These are phyloP conservation scores for Anguilla obscura DNA, from an alignment of 2,797 vertebrate genomes.

Conservation along the genomic window DNA sequence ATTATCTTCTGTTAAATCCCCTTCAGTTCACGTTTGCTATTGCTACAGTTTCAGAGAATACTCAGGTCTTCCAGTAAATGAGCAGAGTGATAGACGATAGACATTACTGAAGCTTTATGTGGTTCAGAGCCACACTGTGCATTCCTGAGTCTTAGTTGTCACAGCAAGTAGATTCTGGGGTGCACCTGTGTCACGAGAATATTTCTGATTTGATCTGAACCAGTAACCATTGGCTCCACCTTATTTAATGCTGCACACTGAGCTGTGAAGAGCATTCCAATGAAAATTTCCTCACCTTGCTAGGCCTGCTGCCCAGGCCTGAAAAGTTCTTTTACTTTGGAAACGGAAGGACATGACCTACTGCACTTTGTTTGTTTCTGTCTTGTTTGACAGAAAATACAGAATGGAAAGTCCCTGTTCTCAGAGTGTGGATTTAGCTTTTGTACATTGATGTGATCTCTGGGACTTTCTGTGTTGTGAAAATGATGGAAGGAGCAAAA, in stretches of 20 bases:
- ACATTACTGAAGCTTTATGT: not conserved
- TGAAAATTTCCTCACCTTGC: too few species aligned
- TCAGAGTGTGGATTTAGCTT: not conserved
- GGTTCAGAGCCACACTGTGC: not conserved
- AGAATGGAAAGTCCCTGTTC: not conserved
- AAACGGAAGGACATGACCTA: not conserved
- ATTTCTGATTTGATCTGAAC: not conserved
- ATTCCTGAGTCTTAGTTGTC: not conserved
- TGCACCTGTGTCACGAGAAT: not conserved
- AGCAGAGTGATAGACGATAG: not conserved
- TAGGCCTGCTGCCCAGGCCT: not conserved
- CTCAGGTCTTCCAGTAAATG: slow-evolving; percentile 42
- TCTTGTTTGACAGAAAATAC: not conserved
- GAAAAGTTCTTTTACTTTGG: not conserved
- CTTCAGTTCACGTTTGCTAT: slow-evolving; percentile 46
- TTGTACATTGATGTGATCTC: not conserved
- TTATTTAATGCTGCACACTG: not conserved
- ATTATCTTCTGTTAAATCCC: slow-evolving; percentile 48
- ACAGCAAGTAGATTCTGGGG: not conserved
- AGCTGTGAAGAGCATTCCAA: not conserved
- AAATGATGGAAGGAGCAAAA: not conserved
- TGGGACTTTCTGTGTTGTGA: not conserved
- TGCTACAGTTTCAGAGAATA: slow-evolving; percentile 42
- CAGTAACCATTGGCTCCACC: not conserved
- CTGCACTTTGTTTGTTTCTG: not conserved